Percentiles rank a stretch among this genome's conserved stretches.
Conservation (phyloP, 2,888 invertebrate species). For the Hedya salicella region DNA sequence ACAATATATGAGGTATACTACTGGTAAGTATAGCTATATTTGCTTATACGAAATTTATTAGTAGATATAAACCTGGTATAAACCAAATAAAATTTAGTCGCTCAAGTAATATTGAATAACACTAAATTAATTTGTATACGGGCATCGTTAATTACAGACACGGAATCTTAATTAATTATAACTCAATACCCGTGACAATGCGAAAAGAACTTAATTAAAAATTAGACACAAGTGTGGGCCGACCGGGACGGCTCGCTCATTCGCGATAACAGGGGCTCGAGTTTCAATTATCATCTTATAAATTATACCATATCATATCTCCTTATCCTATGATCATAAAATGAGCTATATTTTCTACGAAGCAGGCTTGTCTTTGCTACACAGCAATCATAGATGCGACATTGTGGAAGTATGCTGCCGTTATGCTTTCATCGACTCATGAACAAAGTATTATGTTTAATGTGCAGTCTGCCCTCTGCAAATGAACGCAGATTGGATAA, state of each 20-base stretch:
- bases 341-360: not conserved
- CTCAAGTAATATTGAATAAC: no score
- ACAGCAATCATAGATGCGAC: not conserved
- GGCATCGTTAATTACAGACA: not conserved
- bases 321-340: not conserved
- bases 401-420: not conserved
- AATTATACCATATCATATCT: not conserved
- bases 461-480: constrained; percentile 37
- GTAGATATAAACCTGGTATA: no score
- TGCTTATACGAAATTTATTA: no score
- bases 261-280: constrained; percentile 66
- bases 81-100: no score
- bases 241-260: constrained; percentile 52
- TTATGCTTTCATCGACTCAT: constrained; percentile 60
- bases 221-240: constrained; percentile 29
- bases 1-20: no score
- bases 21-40: no score
- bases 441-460: constrained; percentile 49
- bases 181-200: constrained; percentile 21
- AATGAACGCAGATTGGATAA: constrained; percentile 41
- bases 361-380: not conserved
- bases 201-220: constrained; percentile 33
- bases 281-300: constrained; percentile 59
- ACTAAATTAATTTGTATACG: constrained; percentile 2
- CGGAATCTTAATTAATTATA: constrained; percentile 17